phyloP scores from a whole-genome alignment of 2,888 invertebrate genomes.

The Leptothorax acervorum region DNA sequence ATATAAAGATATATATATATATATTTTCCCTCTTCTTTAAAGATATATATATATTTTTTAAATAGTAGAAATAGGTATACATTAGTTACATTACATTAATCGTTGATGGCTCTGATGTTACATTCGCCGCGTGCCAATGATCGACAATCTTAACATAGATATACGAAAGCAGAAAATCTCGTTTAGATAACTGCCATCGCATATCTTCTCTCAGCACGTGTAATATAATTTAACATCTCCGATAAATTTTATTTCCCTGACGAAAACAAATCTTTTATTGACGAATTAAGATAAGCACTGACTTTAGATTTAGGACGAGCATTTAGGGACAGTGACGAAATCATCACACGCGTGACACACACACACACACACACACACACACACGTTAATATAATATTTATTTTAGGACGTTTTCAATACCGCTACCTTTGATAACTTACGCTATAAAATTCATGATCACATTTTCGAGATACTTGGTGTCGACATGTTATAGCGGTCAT shows the following conservation, averaged over 20 bases:
- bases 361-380: neutral
- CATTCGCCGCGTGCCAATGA: neutral
- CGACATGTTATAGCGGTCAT: neutral
- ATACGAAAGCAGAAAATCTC: neutral
- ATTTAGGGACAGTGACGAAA: neutral
- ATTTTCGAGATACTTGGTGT: neutral
- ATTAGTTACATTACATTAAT: neutral
- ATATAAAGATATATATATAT: neutral
- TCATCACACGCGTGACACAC: neutral
- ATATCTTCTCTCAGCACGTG: neutral
- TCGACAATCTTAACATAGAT: neutral
- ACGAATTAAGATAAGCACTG: neutral
- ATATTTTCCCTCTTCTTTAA: neutral
- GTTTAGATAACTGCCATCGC: neutral
- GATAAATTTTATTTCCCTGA: neutral
- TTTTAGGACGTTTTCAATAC: neutral
- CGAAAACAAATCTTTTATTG: neutral
- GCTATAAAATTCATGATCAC: conserved; percentile 16
- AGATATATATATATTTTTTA: too few relatives aligned
- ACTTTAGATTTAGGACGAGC: neutral
- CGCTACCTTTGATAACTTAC: conserved; percentile 7
- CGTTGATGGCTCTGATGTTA: neutral
- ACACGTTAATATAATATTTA: neutral
- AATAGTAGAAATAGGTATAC: neutral
- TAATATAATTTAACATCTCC: neutral